Conservation (phyloP, 2,797 vertebrate genomes). For the Enteromius treurensis region DNA sequence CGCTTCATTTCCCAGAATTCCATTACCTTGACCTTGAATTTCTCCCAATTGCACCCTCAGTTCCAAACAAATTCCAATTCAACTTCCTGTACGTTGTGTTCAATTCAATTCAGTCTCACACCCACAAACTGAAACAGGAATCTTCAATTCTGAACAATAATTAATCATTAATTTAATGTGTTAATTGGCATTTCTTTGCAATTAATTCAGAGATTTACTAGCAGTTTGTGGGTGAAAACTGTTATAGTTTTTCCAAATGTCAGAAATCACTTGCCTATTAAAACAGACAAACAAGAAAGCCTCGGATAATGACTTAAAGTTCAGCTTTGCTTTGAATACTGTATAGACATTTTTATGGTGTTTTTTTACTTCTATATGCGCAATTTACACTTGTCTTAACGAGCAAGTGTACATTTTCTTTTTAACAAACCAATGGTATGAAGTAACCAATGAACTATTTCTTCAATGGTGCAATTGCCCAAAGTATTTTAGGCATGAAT, state of each 20-base stretch:
- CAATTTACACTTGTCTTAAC: background rate
- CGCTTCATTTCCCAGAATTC: background rate
- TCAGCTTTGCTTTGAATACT: background rate
- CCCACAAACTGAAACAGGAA: background rate
- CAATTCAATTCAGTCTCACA: background rate
- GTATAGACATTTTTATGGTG: background rate
- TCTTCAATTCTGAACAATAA: background rate
- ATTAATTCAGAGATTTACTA: background rate
- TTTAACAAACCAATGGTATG: background rate
- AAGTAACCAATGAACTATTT: background rate
- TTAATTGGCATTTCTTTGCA: background rate
- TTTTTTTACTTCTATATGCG: background rate
- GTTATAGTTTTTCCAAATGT: background rate
- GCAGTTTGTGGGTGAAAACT: background rate
- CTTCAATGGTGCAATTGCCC: background rate
- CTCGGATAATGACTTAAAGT: background rate
- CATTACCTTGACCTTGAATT: background rate
- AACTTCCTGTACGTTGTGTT: background rate
- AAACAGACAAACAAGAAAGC: background rate
- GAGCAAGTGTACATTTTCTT: background rate
- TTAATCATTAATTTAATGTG: background rate
- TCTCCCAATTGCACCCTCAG: background rate
- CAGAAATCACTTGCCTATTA: background rate
- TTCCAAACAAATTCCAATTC: background rate
- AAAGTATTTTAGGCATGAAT: conserved; percentile 24